Evolutionary conservation across 1,140 invertebrate genomes (phyloP).

Genomic region (Daktulosphaira vitifoliae): DNA sequence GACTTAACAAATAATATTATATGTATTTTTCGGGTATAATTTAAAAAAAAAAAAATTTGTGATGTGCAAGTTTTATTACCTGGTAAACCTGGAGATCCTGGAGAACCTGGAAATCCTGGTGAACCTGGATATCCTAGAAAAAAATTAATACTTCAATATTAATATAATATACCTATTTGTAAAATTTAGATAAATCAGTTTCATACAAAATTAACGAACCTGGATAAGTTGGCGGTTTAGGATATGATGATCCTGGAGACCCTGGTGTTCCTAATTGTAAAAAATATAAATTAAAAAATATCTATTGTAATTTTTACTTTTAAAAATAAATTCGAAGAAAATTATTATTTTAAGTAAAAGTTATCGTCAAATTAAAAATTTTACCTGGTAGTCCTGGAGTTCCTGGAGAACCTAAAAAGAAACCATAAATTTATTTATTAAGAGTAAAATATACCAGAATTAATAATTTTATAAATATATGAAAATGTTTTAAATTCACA

Average conservation of each 20-base stretch:
- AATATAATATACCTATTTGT: not conserved
- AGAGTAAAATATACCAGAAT: too few relatives aligned
- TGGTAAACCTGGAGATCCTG: constrained; percentile 16
- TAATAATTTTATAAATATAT: too few relatives aligned
- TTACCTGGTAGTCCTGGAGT: constrained; percentile 30
- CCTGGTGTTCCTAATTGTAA: constrained; percentile 32
- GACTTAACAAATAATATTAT: too few relatives aligned
- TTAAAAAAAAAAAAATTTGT: not conserved
- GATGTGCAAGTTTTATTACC: too few relatives aligned
- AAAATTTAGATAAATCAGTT: not conserved
- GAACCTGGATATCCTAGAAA: constrained; percentile 35
- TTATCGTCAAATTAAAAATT: not conserved
- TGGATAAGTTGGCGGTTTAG: constrained; percentile 39
- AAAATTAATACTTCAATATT: not conserved
- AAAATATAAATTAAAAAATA: too few relatives aligned
- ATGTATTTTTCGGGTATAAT: too few relatives aligned
- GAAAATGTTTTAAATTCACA: too few relatives aligned
- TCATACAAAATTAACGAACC: too few relatives aligned
- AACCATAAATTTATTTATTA: constrained; percentile 1
- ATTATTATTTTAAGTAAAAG: constrained; percentile 12
- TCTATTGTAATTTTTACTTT: too few relatives aligned
- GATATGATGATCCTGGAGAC: constrained; percentile 32
- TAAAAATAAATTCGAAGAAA: too few relatives aligned
- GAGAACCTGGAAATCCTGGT: constrained; percentile 35
- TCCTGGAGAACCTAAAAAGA: constrained; percentile 37